These are phyloP conservation scores for Pangasius larnaudii DNA, from an alignment of 2,797 vertebrate species.

Conservation along the genomic window DNA sequence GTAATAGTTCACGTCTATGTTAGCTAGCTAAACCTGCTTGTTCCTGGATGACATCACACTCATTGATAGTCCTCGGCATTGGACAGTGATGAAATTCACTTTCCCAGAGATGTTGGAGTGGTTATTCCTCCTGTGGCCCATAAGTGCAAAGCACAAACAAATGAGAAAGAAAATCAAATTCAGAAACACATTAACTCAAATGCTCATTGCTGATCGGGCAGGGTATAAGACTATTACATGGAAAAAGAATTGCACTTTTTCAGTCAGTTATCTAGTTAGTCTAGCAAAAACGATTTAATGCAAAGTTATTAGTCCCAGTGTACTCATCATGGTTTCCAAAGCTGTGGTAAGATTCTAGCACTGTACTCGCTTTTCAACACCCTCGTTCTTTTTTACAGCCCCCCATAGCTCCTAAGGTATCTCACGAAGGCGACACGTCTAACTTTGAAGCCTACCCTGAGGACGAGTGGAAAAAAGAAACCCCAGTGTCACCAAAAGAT, in stretches of 20 bases:
- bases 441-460: conserved; percentile 97
- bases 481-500: conserved; percentile 85
- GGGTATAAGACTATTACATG: neutral
- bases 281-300: neutral
- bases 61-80: neutral
- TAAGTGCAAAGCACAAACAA: neutral
- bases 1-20: neutral
- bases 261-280: neutral
- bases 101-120: neutral
- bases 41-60: neutral
- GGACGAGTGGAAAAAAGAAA: conserved; percentile 88
- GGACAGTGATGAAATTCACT: neutral
- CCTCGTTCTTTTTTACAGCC: conserved; percentile 73
- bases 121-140: neutral
- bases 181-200: neutral
- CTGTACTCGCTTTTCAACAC: neutral
- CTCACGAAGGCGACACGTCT: conserved; percentile 91
- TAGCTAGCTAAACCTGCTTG: neutral
- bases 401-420: conserved; percentile 92
- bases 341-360: neutral
- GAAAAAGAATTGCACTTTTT: neutral
- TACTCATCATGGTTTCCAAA: neutral
- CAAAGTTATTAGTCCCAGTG: neutral
- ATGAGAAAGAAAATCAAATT: neutral
- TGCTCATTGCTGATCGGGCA: neutral